These are phyloP conservation scores for Dasysyrphus albostriatus DNA, from an alignment of 2,888 invertebrate genomes.

Conservation along the genomic window DNA sequence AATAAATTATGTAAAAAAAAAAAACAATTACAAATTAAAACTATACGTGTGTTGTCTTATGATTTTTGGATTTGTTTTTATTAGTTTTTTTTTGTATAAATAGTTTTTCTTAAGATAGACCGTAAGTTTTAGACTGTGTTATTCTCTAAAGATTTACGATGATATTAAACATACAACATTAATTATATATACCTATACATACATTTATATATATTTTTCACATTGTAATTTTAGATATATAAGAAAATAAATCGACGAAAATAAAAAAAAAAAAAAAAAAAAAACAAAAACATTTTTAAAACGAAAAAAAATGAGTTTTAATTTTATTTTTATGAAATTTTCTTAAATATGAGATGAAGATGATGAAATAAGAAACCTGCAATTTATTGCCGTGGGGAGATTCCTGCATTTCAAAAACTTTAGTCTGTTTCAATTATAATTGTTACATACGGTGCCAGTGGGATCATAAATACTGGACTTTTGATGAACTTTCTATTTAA, in stretches of 20 bases:
- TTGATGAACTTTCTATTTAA: no score
- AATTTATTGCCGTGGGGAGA: no score
- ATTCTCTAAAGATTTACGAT: conserved; percentile 75
- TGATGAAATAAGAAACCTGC: no score
- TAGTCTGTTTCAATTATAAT: no score
- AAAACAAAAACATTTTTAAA: conserved; percentile 65
- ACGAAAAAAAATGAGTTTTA: conserved; percentile 32
- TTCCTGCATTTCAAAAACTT: no score
- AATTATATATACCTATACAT: conserved; percentile 66
- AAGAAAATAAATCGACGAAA: conserved; percentile 58
- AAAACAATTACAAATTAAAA: conserved; percentile 20
- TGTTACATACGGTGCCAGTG: no score
- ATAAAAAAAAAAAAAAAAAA: conserved; percentile 33
- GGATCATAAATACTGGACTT: no score
- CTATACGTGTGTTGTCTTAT: conserved; percentile 51
- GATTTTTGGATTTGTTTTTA: conserved; percentile 24
- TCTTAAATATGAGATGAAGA: neutral
- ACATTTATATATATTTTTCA: conserved; percentile 74
- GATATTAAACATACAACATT: conserved; percentile 71
- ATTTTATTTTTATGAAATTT: neutral
- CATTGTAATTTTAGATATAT: conserved; percentile 74
- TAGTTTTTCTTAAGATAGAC: conserved; percentile 57
- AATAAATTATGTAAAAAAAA: conserved; percentile 2
- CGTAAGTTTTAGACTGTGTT: conserved; percentile 76
- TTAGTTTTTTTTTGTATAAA: neutral